Conservation (phyloP, 2,797 vertebrate genomes). For the Austrolebias charrua region DNA sequence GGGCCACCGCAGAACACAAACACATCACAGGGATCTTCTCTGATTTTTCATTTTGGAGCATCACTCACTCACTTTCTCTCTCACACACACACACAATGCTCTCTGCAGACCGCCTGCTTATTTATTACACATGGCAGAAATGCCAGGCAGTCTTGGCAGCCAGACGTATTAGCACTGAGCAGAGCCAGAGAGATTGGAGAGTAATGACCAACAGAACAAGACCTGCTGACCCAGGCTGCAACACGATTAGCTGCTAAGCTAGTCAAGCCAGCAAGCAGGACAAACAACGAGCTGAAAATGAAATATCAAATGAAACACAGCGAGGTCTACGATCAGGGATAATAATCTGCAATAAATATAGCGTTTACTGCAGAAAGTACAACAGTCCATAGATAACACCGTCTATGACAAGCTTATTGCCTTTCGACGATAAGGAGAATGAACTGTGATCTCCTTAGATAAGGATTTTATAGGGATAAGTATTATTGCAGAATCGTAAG, state of each 20-base stretch:
- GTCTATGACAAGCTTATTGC: conserved; percentile 43
- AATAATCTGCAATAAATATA: conserved; percentile 49
- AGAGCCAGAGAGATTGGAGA: conserved; percentile 71
- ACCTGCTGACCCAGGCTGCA: conserved; percentile 67
- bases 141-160: conserved; percentile 76
- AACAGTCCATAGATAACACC: conserved; percentile 44
- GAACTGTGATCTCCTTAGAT: conserved; percentile 41
- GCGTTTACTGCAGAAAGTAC: conserved; percentile 40
- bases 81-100: conserved; percentile 61
- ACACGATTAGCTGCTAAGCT: conserved; percentile 65
- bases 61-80: conserved; percentile 25
- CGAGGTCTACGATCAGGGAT: conserved; percentile 42
- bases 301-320: conserved; percentile 51
- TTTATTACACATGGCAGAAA: conserved; percentile 82
- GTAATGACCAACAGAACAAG: conserved; percentile 71
- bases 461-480: conserved; percentile 54
- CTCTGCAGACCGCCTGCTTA: conserved; percentile 73
- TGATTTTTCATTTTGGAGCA: conserved; percentile 77
- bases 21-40: conserved; percentile 79
- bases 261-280: conserved; percentile 40
- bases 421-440: conserved; percentile 21
- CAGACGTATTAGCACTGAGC: conserved; percentile 76
- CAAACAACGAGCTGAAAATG: conserved; percentile 54
- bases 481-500: conserved; percentile 58
- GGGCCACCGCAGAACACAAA: conserved; percentile 80